Evolutionary conservation across 2,888 invertebrate genomes (phyloP).

Genomic region (Clitarchus hookeri): DNA sequence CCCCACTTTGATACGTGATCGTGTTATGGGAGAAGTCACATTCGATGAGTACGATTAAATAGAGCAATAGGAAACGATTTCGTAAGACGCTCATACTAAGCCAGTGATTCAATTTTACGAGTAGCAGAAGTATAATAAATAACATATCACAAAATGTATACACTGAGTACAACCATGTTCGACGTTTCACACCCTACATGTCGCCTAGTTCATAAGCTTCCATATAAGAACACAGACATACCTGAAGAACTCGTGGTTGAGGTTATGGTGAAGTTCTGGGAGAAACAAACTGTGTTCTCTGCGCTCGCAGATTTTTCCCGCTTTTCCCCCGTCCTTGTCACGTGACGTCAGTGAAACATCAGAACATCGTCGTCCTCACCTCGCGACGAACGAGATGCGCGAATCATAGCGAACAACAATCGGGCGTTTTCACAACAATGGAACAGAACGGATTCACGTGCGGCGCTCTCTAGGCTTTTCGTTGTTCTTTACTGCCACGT

Average conservation of each 20-base stretch:
- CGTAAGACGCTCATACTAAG: too few species aligned
- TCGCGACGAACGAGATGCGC: neutral
- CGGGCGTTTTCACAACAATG: neutral
- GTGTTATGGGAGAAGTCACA: too few species aligned
- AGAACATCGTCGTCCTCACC: neutral
- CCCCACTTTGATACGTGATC: too few species aligned
- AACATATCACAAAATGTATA: too few species aligned
- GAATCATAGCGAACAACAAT: neutral
- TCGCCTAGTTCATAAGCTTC: neutral
- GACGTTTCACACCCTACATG: too few species aligned
- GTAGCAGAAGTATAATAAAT: too few species aligned
- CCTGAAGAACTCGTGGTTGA: constrained; percentile 14
- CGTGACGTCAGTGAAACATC: constrained; percentile 1
- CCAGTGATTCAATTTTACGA: too few species aligned
- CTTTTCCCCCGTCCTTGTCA: neutral
- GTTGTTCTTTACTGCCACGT: too few species aligned
- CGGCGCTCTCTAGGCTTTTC: neutral
- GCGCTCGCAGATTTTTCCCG: constrained; percentile 14
- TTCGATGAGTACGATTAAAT: too few species aligned
- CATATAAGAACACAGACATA: neutral
- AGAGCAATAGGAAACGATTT: too few species aligned
- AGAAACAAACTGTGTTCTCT: neutral
- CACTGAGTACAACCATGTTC: too few species aligned
- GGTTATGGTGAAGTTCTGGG: neutral
- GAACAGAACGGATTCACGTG: neutral